phyloP scores from a whole-genome alignment of 2,113 vertebrate genomes.

The Limanda limanda region DNA sequence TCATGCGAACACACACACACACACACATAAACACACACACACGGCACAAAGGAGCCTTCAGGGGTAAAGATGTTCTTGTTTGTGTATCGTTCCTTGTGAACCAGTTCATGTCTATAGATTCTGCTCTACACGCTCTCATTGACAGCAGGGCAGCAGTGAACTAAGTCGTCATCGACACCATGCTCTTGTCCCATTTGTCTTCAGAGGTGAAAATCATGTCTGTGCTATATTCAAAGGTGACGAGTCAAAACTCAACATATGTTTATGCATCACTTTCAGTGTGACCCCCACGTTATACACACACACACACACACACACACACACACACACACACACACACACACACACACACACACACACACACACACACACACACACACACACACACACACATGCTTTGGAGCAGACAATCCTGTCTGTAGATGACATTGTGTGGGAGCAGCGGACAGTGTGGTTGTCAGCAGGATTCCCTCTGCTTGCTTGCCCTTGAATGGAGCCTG shows the following conservation, averaged over 20 bases:
- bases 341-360: constrained; percentile 17
- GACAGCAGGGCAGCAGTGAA: background rate
- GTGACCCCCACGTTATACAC: constrained; percentile 46
- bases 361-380: background rate
- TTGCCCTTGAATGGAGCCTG: constrained; percentile 46
- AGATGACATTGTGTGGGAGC: constrained; percentile 57
- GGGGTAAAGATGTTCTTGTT: constrained; percentile 36
- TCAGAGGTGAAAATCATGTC: background rate
- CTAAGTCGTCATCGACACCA: background rate
- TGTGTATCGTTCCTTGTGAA: constrained; percentile 1
- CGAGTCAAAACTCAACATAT: constrained; percentile 46
- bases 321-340: constrained; percentile 1
- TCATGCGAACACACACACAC: constrained; percentile 21
- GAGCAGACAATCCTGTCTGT: constrained; percentile 20
- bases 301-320: constrained; percentile 10
- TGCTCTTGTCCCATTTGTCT: constrained; percentile 1
- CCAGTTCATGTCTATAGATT: background rate
- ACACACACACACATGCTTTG: constrained; percentile 9
- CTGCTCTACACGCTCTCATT: background rate
- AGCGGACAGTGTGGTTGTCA: constrained; percentile 55
- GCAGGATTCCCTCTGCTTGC: constrained; percentile 57
- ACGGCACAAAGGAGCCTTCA: constrained; percentile 42
- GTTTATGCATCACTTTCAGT: constrained; percentile 51
- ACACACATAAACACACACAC: constrained; percentile 15
- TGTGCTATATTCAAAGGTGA: constrained; percentile 39